Conservation (phyloP, 2,113 vertebrate genomes). For the Hippocampus guttulatus region DNA sequence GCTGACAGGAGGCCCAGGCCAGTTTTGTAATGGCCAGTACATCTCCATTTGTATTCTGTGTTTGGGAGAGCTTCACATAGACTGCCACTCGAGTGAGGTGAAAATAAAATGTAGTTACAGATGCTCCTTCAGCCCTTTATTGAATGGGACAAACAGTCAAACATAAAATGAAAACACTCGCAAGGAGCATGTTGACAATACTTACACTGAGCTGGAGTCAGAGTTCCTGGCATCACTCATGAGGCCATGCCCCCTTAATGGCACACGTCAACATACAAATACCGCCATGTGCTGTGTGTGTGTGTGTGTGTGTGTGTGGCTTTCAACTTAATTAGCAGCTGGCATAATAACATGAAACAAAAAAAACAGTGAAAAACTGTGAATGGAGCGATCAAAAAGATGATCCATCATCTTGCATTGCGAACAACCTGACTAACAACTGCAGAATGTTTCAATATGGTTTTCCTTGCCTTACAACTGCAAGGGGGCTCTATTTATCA, state of each 20-base stretch:
- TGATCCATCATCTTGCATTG: too few relatives aligned
- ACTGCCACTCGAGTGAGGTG: too few relatives aligned
- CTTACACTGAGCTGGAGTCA: too few relatives aligned
- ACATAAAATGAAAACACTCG: too few relatives aligned
- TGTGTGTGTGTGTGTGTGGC: neutral
- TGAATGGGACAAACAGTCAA: too few relatives aligned
- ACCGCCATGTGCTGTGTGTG: neutral
- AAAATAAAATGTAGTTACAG: too few relatives aligned
- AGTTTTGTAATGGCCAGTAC: conserved; percentile 62
- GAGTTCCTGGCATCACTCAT: too few relatives aligned
- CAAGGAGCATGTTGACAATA: too few relatives aligned
- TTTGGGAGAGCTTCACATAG: conserved; percentile 22
- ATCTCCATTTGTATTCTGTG: conserved; percentile 59
- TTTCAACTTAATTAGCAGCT: too few relatives aligned
- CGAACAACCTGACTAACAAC: conserved; percentile 1
- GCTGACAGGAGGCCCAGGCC: conserved; percentile 68
- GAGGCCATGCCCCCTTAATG: too few relatives aligned
- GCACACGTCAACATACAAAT: too few relatives aligned
- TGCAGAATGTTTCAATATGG: conserved; percentile 7
- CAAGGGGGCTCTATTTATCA: conserved; percentile 50
- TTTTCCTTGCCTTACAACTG: conserved; percentile 7
- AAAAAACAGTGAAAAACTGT: neutral
- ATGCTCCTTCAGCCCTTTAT: too few relatives aligned
- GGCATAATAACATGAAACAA: neutral
- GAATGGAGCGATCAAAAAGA: neutral